These are phyloP conservation scores for Limnodromus scolopaceus DNA, from an alignment of 2,797 vertebrate genomes.

Conservation along the genomic window DNA sequence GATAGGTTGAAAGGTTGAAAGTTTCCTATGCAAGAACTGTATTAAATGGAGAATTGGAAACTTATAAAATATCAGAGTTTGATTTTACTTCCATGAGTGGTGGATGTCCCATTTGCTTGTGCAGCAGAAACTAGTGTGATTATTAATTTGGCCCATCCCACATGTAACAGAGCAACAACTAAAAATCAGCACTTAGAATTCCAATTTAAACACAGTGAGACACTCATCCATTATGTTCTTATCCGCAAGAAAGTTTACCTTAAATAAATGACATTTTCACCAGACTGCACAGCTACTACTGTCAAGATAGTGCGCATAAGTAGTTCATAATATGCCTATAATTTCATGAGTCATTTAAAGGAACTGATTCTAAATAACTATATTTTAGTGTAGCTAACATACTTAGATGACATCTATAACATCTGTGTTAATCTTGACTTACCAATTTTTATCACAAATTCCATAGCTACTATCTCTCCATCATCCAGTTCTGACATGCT, in stretches of 20 bases:
- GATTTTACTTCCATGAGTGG: background rate
- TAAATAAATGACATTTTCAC: background rate
- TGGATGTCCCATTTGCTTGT: background rate
- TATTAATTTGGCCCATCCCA: background rate
- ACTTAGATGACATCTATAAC: background rate
- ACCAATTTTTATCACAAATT: background rate
- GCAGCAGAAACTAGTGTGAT: background rate
- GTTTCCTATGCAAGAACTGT: rapidly evolving
- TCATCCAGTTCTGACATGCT: background rate
- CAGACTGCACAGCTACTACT: background rate
- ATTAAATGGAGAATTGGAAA: background rate
- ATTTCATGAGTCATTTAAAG: background rate
- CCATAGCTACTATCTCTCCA: background rate
- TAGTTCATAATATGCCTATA: background rate
- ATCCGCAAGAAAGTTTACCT: background rate
- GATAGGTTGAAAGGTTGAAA: background rate
- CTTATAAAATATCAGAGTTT: rapidly evolving
- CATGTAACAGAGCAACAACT: background rate
- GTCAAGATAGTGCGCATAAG: background rate
- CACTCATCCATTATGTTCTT: background rate
- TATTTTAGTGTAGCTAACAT: background rate
- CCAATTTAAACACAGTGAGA: background rate
- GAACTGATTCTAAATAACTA: background rate
- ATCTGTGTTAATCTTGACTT: background rate
- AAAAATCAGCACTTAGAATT: background rate